A percentile compares a stretch with the other conserved stretches of the same genome.
Evolutionary conservation across 2,888 invertebrate genomes (phyloP).

Genomic region (Meiosimyza platycephala): DNA sequence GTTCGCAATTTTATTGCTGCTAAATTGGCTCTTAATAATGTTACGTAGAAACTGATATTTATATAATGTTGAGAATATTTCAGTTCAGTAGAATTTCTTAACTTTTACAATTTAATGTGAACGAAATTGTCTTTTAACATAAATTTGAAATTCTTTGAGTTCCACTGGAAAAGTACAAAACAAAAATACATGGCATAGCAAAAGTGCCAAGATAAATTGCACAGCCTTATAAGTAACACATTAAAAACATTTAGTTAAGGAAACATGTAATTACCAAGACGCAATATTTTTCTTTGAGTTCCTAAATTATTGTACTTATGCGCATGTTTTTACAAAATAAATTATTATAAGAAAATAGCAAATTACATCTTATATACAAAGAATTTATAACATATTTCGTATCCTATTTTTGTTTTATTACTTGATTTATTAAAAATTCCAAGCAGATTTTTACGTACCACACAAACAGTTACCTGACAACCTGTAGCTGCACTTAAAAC

Average conservation of each 20-base stretch:
- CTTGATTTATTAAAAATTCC: neutral
- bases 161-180: neutral
- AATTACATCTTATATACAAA: neutral
- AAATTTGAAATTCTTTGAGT: neutral
- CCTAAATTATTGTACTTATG: no score
- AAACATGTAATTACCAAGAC: no score
- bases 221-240: no score
- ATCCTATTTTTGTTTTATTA: neutral
- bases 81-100: no score
- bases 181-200: no score
- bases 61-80: neutral
- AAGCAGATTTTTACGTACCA: conserved; percentile 10
- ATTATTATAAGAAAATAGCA: neutral
- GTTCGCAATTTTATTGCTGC: neutral
- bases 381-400: neutral
- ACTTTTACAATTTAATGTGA: no score
- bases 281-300: no score
- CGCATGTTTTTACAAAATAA: no score
- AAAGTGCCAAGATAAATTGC: no score
- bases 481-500: neutral
- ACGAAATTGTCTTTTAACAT: neutral
- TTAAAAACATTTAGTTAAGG: no score
- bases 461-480: neutral
- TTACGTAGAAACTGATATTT: conserved; percentile 18
- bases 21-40: conserved; percentile 7